Evolutionary conservation across 2,888 invertebrate species (phyloP), one percentile per base, ranked within the genome.

Genomic region (Odontothrips loti): DNA sequence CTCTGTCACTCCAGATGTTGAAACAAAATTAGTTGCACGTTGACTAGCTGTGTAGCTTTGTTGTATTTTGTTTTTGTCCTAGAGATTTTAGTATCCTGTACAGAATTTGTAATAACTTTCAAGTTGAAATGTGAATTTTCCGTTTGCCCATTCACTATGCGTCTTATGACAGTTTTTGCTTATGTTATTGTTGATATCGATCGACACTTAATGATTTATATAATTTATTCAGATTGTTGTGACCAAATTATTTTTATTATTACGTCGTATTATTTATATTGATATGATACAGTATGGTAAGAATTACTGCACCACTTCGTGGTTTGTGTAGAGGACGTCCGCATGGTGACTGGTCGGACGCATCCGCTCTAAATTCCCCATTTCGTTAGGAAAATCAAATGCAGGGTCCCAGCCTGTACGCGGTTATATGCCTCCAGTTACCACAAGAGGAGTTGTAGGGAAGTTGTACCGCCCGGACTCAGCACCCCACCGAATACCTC

Each of bases 191-290:
- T 58, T 58, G 17, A 75, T 75, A 27, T 10, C 27, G n/a, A 75
- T 75, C 12, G 23, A 23, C 23, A 27, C 23, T 10, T 27, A 23
- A 27, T 75, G 23, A 1, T 75, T 75, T 27, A 27, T 75, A 27
- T 75, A 27, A 75, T 27, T 75, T 75, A 27, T 27, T 75, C 68
- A 27, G 68, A 75, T 75, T 75, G 23, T 75, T 75, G 68, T 75
- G 68, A 75, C 68, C 68, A 75, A 75, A 58, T 58, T 68, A 23
- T 8, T 68, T 68, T 68, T 68, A 27, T 75, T 23, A 8, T 27
- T 23, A 12, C 27, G 23, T 12, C 23, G 9, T 9, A 27, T 9
- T 27, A 8, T 27, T 12, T 9, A 23, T 9, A 23, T 1, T 23
- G 23, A 12, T 10, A 27, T 12, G 4, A 75, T 27, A 68, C 23